A percentile compares a stretch with the other conserved stretches of the same genome.
These are phyloP conservation scores for Pachypsylla venusta DNA, from an alignment of 1,140 invertebrate species.

Conservation along the genomic window DNA sequence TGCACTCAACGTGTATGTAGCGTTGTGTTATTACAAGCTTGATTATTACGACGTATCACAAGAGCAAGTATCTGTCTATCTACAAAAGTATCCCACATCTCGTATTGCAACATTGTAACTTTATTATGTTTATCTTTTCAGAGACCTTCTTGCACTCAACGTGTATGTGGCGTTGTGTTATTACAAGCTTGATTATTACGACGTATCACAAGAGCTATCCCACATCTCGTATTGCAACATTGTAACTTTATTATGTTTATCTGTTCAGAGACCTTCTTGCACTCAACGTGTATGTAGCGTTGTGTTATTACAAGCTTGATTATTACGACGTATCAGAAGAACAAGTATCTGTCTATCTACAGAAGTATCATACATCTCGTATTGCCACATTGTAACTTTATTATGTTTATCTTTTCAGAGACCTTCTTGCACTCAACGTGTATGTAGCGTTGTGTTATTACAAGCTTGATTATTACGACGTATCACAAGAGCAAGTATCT, in stretches of 20 bases:
- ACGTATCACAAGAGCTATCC: slow-evolving; percentile 89
- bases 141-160: slow-evolving; percentile 84
- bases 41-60: slow-evolving; percentile 86
- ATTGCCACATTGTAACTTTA: too few relatives aligned
- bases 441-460: slow-evolving; percentile 97
- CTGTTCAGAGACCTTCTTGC: slow-evolving; percentile 73
- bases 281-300: slow-evolving; percentile 90
- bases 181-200: slow-evolving; percentile 90
- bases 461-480: slow-evolving; percentile 86
- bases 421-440: slow-evolving; percentile 86
- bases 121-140: slow-evolving; percentile 37
- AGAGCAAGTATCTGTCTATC: slow-evolving; percentile 85
- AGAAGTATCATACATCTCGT: slow-evolving; percentile 82
- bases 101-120: too few relatives aligned
- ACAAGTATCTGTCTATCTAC: slow-evolving; percentile 82
- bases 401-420: slow-evolving; percentile 43
- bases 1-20: slow-evolving; percentile 93
- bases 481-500: slow-evolving; percentile 84
- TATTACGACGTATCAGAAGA: slow-evolving; percentile 87
- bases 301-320: slow-evolving; percentile 97
- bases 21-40: slow-evolving; percentile 93
- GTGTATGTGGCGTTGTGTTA: slow-evolving; percentile 96
- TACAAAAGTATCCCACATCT: slow-evolving; percentile 84
- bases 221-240: slow-evolving; percentile 90
- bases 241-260: too few relatives aligned